A percentile compares a stretch with the other conserved stretches of the same genome.
Conservation (phyloP, 2,797 vertebrate genomes). For the Phaenicophaeus curvirostris region DNA sequence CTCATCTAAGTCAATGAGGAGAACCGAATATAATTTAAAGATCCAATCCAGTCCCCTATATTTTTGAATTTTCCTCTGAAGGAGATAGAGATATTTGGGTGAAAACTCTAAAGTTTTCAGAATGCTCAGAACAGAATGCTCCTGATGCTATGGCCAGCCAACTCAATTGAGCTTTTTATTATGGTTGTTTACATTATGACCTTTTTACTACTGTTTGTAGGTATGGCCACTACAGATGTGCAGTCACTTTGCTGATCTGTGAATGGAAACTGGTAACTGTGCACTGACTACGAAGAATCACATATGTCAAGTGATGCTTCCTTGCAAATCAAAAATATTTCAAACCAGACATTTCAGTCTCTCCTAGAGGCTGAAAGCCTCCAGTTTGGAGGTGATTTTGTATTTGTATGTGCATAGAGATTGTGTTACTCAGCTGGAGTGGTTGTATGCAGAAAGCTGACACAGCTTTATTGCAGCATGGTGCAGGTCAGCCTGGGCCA, state of each 20-base stretch:
- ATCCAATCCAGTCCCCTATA: background rate
- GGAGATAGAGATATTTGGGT: background rate
- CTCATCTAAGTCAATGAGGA: background rate
- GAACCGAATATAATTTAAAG: background rate
- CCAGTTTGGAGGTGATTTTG: background rate
- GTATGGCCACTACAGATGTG: background rate
- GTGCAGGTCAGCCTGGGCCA: background rate
- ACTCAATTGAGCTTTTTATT: background rate
- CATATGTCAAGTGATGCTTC: rapidly evolving
- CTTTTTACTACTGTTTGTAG: background rate
- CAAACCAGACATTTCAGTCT: background rate
- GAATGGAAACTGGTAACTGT: background rate
- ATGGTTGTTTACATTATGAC: background rate
- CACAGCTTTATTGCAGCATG: background rate
- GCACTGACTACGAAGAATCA: background rate
- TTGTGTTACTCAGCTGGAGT: background rate
- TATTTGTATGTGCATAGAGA: background rate
- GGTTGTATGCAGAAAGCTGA: background rate
- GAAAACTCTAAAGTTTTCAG: background rate
- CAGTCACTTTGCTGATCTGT: background rate
- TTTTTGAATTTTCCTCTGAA: background rate
- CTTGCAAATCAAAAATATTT: background rate
- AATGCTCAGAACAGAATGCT: background rate
- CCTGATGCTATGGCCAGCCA: background rate
- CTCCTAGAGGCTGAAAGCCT: background rate